Percentiles rank a stretch among this genome's conserved stretches.
These are phyloP conservation scores for Troides oblongomaculatus DNA, from an alignment of 2,888 invertebrate genomes.

Conservation along the genomic window DNA sequence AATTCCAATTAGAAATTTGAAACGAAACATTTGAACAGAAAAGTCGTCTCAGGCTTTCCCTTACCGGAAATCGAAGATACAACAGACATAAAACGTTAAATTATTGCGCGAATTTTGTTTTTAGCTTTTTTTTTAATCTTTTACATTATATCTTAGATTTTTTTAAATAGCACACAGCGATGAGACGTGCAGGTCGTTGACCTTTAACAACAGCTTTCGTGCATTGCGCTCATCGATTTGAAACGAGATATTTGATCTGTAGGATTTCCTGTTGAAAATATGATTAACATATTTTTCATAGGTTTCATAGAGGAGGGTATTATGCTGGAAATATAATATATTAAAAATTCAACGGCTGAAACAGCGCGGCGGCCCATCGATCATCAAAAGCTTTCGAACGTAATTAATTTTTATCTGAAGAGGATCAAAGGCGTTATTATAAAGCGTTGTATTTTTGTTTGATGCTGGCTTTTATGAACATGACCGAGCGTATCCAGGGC, in stretches of 20 bases:
- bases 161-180: no score
- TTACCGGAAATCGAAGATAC: neutral
- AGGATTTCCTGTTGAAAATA: no score
- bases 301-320: no score
- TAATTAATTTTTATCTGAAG: slow-evolving; percentile 13
- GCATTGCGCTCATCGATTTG: no score
- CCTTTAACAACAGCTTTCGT: no score
- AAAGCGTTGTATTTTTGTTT: neutral
- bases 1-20: neutral
- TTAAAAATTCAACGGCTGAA: neutral
- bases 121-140: no score
- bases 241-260: no score
- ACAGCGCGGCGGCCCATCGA: slow-evolving; percentile 5
- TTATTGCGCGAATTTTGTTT: no score
- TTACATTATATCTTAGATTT: no score
- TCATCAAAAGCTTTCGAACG: slow-evolving; percentile 14
- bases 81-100: neutral
- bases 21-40: neutral
- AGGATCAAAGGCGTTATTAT: slow-evolving; percentile 1
- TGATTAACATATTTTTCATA: no score
- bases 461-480: neutral
- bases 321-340: no score
- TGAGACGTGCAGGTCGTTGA: no score
- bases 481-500: neutral
- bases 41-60: neutral